These are phyloP conservation scores for Encarsia formosa DNA, from an alignment of 2,888 invertebrate genomes.

Conservation along the genomic window DNA sequence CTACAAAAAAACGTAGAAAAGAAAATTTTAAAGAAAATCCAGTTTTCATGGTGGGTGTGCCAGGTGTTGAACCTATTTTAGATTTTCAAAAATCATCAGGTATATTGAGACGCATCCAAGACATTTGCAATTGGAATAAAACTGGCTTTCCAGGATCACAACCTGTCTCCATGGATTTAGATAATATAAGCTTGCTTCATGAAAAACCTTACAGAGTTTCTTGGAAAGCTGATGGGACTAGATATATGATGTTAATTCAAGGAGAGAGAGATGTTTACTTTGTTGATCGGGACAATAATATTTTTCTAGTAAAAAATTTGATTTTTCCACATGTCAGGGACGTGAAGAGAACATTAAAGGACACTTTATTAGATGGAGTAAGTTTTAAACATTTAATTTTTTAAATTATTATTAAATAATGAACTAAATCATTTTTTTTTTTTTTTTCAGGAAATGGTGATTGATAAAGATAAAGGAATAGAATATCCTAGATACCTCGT, in stretches of 20 bases:
- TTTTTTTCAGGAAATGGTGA: constrained; percentile 83
- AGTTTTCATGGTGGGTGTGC: constrained; percentile 82
- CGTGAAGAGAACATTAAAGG: constrained; percentile 63
- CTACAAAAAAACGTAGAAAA: constrained; percentile 43
- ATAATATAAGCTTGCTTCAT: constrained; percentile 72
- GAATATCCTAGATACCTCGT: constrained; percentile 85
- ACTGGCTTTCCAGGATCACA: constrained; percentile 94
- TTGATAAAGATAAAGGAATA: constrained; percentile 71
- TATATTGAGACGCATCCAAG: constrained; percentile 71
- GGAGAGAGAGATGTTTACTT: constrained; percentile 83
- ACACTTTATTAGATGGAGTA: constrained; percentile 91
- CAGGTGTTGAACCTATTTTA: constrained; percentile 69
- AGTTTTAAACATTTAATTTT: constrained; percentile 41
- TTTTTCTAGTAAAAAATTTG: constrained; percentile 79
- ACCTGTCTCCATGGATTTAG: constrained; percentile 91
- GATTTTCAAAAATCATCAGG: constrained; percentile 58
- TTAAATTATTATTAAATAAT: not conserved
- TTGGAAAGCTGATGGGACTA: constrained; percentile 98
- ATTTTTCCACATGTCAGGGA: constrained; percentile 76
- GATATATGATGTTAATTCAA: constrained; percentile 95
- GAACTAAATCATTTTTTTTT: constrained; percentile 26
- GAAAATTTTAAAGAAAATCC: constrained; percentile 61
- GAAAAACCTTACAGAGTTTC: constrained; percentile 90
- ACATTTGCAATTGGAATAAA: constrained; percentile 74
- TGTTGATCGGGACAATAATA: constrained; percentile 90